Evolutionary conservation across 2,888 invertebrate genomes (phyloP), one percentile per base, ranked within the genome.

Genomic region (Dryadula phaetusa): DNA sequence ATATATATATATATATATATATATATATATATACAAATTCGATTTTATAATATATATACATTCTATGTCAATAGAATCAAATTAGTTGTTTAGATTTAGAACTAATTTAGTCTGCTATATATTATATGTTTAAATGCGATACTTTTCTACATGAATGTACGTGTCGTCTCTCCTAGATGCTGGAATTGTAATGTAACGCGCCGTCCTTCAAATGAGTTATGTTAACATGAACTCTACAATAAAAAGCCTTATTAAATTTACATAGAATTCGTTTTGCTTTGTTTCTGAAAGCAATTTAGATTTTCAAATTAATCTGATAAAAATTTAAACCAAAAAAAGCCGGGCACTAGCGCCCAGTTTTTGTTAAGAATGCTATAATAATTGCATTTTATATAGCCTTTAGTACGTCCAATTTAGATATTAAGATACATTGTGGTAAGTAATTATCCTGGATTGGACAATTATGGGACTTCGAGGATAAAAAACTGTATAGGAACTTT

Each of bases 121-220:
- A 16, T n/a, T 22, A 18, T 40, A 2, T 16, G n/a, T 34, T 46
- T 47, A 32, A 42, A 47, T 34, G 10, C 44, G 65, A 44, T 47
- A 62, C 66, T 70, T 74, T 54, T 69, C 16, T 37, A 32, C 53
- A 18, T 44, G 60, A 67, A 20, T 46, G 72, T 74, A 72, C 70
- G 64, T 69, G 72, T 69, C 64, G 70, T 69, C 67, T 67, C 60
- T 70, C 64, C 66, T 68, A 67, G 67, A 71, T 70, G 72, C 72
- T 69, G 67, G 65, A 72, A 72, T 72, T 69, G 71, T 68, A 70
- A 72, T 72, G 70, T 56, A 68, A 66, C 70, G 49, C 61, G 71
- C 62, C 69, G 67, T 72, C 70, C 68, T 67, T 67, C 67, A 62
- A 70, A 65, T 75, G 75, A 72, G 63, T 74, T 72, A 74, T 75